These are phyloP conservation scores for Nymphalis io DNA, from an alignment of 1,140 invertebrate species.

Conservation along the genomic window DNA sequence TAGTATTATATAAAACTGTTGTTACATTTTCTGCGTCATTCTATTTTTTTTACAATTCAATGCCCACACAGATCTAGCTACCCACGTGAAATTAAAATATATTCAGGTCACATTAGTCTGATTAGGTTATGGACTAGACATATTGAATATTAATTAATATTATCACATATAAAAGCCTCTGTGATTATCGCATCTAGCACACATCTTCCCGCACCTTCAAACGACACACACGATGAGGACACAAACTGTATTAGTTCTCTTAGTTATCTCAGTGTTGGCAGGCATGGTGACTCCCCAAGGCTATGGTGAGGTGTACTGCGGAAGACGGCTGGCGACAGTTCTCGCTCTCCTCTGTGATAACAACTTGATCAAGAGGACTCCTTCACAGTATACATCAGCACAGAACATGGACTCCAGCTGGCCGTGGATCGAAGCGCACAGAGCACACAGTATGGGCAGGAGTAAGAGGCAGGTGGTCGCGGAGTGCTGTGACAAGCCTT, in stretches of 20 bases:
- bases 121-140: constrained; percentile 20
- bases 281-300: background rate
- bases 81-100: background rate
- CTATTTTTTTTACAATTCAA: background rate
- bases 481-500: constrained; percentile 45
- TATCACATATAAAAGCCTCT: constrained; percentile 14
- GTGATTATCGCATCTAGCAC: background rate
- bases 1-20: too few species aligned
- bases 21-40: too few species aligned
- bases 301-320: constrained; percentile 30
- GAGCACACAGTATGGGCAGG: constrained; percentile 33
- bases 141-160: constrained; percentile 34
- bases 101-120: constrained; percentile 32
- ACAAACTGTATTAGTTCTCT: constrained; percentile 9
- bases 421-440: constrained; percentile 35
- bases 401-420: constrained; percentile 2
- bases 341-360: constrained; percentile 32
- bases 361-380: constrained; percentile 29
- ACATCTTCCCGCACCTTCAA: background rate
- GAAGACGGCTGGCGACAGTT: constrained; percentile 24
- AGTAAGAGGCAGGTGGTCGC: constrained; percentile 36
- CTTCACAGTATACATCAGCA: background rate
- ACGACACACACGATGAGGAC: constrained; percentile 24
- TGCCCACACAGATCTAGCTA: background rate
- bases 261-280: constrained; percentile 6